Percentiles rank a stretch among this genome's conserved stretches.
Evolutionary conservation across 2,113 vertebrate species (phyloP).

Genomic region (Lipotes vexillifer): DNA sequence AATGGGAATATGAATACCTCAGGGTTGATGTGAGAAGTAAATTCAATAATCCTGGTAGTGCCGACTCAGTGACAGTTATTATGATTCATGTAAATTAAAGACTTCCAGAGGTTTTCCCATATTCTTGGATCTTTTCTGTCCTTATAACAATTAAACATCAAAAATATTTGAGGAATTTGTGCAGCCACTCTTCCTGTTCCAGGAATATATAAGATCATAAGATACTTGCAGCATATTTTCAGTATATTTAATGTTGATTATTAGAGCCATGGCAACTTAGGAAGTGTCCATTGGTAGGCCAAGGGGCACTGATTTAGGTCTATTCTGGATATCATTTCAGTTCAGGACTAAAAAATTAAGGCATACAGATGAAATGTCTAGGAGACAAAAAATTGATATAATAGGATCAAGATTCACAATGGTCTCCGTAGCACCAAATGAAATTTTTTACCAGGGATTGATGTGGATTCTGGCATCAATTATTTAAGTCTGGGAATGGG

Average conservation of each 20-base stretch:
- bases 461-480: conserved; percentile 35
- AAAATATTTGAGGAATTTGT: conserved; percentile 15
- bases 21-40: neutral
- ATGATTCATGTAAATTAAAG: neutral
- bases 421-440: neutral
- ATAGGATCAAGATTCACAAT: neutral
- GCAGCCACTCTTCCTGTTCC: neutral
- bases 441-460: neutral
- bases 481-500: neutral
- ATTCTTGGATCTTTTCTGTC: neutral
- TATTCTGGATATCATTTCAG: neutral
- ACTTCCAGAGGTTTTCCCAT: neutral
- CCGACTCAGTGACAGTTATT: neutral
- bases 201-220: neutral
- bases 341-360: neutral
- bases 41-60: neutral
- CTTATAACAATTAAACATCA: conserved; percentile 14
- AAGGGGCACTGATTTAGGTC: neutral
- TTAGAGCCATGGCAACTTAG: neutral
- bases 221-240: neutral
- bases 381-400: neutral
- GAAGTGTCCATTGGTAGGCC: neutral
- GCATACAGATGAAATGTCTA: neutral
- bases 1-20: neutral
- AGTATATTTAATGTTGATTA: neutral